Evolutionary conservation across 2,113 vertebrate species (phyloP).

Genomic region (Climacteris rufus): DNA sequence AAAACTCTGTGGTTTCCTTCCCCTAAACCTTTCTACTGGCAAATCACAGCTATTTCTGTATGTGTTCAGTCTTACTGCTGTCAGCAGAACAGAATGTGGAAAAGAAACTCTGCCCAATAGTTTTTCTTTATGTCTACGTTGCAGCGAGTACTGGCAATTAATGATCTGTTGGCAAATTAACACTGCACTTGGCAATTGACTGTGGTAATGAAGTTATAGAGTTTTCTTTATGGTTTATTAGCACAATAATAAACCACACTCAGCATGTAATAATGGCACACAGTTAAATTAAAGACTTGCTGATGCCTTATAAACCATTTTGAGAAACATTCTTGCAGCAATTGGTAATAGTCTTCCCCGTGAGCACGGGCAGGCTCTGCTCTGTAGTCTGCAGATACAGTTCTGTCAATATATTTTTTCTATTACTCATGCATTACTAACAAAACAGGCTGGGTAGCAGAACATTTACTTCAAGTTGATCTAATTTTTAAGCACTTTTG

Average conservation of each 20-base stretch:
- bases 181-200: slow-evolving; percentile 59
- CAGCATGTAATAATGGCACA: slow-evolving; percentile 54
- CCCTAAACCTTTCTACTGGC: neutral
- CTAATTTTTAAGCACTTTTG: slow-evolving; percentile 34
- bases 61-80: neutral
- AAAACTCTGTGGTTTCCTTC: neutral
- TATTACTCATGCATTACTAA: slow-evolving; percentile 24
- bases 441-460: neutral
- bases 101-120: slow-evolving; percentile 14
- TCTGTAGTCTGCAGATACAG: neutral
- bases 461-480: slow-evolving; percentile 1
- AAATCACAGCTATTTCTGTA: neutral
- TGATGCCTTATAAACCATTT: slow-evolving; percentile 57
- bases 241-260: slow-evolving; percentile 63
- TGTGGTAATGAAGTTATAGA: slow-evolving; percentile 66
- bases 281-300: slow-evolving; percentile 68
- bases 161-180: slow-evolving; percentile 62
- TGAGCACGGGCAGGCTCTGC: neutral
- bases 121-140: slow-evolving; percentile 39
- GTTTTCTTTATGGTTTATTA: slow-evolving; percentile 69
- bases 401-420: slow-evolving; percentile 18
- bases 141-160: neutral
- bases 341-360: neutral
- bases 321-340: slow-evolving; percentile 35
- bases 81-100: neutral